Percentiles rank a stretch among this genome's conserved stretches.
Conservation (phyloP, 1,140 invertebrate genomes). For the Aleiodes sp. region DNA sequence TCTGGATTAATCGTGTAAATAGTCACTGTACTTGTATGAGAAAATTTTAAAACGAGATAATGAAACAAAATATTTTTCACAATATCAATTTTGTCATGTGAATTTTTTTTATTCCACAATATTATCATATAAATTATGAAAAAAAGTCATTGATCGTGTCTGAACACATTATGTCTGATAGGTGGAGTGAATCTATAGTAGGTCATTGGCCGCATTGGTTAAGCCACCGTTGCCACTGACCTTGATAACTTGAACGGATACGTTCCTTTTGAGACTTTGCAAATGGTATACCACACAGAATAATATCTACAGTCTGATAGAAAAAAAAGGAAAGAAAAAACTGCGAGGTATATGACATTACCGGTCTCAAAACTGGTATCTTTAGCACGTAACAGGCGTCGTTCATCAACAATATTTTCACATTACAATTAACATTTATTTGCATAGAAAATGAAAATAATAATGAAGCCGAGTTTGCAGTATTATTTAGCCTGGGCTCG, state of each 20-base stretch:
- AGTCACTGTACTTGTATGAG: too few species aligned
- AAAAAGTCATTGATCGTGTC: too few species aligned
- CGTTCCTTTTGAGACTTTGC: slow-evolving; percentile 37
- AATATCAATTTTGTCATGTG: background rate
- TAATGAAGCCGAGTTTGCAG: slow-evolving; percentile 25
- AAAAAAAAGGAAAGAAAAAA: too few species aligned
- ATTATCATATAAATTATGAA: too few species aligned
- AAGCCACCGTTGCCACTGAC: slow-evolving; percentile 50
- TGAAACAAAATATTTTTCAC: too few species aligned
- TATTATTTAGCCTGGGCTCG: background rate
- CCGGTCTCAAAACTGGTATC: too few species aligned
- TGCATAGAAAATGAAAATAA: background rate
- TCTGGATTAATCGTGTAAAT: too few species aligned
- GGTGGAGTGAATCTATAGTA: slow-evolving; percentile 7
- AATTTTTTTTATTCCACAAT: background rate
- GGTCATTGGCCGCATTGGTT: slow-evolving; percentile 15
- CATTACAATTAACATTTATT: background rate
- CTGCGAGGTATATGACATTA: too few species aligned
- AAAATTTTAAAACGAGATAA: too few species aligned
- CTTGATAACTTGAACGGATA: slow-evolving; percentile 53
- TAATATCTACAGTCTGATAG: slow-evolving; percentile 50
- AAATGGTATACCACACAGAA: slow-evolving; percentile 43
- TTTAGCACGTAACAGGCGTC: too few species aligned
- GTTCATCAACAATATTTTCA: too few species aligned
- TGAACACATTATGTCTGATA: background rate